A percentile compares a stretch with the other conserved stretches of the same genome.
Evolutionary conservation across 1,140 invertebrate genomes (phyloP).

Genomic region (Brachionus angularis): DNA sequence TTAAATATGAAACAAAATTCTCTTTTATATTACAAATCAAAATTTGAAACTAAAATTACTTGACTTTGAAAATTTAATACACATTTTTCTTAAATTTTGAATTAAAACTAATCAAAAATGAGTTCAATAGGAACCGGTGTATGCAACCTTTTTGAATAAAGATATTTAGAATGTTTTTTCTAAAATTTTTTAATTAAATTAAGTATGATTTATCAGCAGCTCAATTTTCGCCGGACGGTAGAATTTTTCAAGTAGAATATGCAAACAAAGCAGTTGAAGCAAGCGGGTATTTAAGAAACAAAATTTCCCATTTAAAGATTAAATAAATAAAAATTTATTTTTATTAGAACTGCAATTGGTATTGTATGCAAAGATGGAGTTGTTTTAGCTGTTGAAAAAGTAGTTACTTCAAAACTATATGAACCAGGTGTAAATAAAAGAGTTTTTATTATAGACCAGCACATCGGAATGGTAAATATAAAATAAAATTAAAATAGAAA

Average conservation of each 20-base stretch:
- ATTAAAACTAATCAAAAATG: conserved; percentile 10
- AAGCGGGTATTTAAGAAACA: conserved; percentile 67
- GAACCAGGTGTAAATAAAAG: conserved; percentile 87
- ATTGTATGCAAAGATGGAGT: conserved; percentile 90
- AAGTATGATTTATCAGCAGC: conserved; percentile 98
- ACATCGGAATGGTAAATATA: conserved; percentile 78
- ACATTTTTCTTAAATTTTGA: conserved; percentile 15
- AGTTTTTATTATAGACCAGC: conserved; percentile 86
- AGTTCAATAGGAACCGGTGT: conserved; percentile 43
- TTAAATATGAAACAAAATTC: conserved; percentile 5
- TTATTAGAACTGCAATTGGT: conserved; percentile 78
- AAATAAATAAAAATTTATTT: conserved; percentile 32
- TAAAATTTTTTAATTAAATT: not conserved
- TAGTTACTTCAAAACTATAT: conserved; percentile 92
- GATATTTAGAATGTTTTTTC: not conserved
- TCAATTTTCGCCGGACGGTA: conserved; percentile 97
- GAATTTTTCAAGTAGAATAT: conserved; percentile 99
- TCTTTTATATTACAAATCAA: not conserved
- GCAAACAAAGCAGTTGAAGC: conserved; percentile 98
- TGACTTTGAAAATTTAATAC: not conserved
- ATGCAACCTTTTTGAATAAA: not conserved
- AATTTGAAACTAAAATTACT: too few relatives aligned
- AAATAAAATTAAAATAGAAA: conserved; percentile 27
- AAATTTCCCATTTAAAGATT: not conserved
- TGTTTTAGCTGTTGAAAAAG: conserved; percentile 94